Evolutionary conservation across 2,888 invertebrate genomes (phyloP).

Genomic region (Subacronicta megacephala): DNA sequence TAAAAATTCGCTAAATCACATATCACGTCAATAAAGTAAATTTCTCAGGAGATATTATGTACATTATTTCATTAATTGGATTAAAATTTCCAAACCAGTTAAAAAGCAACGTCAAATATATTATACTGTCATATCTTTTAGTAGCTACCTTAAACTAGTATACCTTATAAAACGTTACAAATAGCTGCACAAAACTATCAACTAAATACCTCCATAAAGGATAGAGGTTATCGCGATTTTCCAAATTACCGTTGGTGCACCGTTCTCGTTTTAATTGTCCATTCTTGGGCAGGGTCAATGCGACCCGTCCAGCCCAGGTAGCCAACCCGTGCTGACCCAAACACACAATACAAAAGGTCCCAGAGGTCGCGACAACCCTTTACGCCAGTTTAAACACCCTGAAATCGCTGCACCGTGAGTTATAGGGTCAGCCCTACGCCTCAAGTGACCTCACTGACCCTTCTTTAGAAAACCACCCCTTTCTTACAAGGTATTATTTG

Average conservation of each 20-base stretch:
- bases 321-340: constrained; percentile 84
- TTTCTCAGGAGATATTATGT: not conserved
- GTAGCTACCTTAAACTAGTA: constrained; percentile 45
- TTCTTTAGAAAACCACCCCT: constrained; percentile 81
- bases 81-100: constrained; percentile 19
- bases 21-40: constrained; percentile 18
- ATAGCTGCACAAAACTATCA: constrained; percentile 67
- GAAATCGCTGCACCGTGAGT: constrained; percentile 87
- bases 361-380: constrained; percentile 85
- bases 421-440: constrained; percentile 86
- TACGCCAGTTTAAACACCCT: constrained; percentile 85
- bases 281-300: constrained; percentile 77
- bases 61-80: constrained; percentile 7
- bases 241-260: constrained; percentile 78
- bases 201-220: constrained; percentile 63
- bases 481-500: constrained; percentile 89
- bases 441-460: constrained; percentile 86
- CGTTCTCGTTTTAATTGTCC: constrained; percentile 87
- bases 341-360: constrained; percentile 74
- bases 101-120: constrained; percentile 30
- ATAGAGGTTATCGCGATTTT: constrained; percentile 86
- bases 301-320: constrained; percentile 79
- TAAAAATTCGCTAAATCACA: too few relatives aligned
- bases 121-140: constrained; percentile 37
- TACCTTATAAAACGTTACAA: constrained; percentile 66